These are phyloP conservation scores for Grammomys surdaster DNA, from an alignment of 2,113 vertebrate species.

Conservation along the genomic window DNA sequence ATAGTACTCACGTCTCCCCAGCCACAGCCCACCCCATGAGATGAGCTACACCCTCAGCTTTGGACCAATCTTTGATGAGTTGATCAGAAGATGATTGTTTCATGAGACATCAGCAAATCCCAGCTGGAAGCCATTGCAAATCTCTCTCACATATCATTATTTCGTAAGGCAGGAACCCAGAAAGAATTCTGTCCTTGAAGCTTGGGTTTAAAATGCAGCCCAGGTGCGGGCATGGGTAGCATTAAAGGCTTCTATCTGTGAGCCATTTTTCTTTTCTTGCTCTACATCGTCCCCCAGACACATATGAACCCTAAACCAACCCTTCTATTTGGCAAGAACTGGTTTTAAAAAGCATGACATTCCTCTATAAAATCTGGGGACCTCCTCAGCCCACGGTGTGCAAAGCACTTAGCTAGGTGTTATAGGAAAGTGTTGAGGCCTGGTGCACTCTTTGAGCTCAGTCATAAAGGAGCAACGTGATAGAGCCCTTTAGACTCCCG, in stretches of 20 bases:
- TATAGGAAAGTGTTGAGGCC: conserved; percentile 55
- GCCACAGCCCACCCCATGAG: neutral
- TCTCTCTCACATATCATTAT: neutral
- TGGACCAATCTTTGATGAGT: neutral
- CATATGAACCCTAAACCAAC: neutral
- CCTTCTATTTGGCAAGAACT: neutral
- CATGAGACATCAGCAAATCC: conserved; percentile 29
- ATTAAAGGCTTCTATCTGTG: neutral
- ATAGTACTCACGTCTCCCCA: too few relatives aligned
- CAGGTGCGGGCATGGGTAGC: neutral
- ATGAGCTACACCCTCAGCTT: neutral
- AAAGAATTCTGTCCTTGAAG: neutral
- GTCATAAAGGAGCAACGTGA: conserved; percentile 59
- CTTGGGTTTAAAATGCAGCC: neutral
- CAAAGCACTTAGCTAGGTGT: conserved; percentile 64
- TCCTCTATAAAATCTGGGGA: conserved; percentile 19
- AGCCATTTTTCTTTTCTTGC: neutral
- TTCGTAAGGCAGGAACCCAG: neutral
- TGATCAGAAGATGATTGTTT: neutral
- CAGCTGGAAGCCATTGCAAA: neutral
- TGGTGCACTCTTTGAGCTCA: neutral
- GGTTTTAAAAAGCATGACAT: conserved; percentile 6
- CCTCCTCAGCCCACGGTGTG: neutral
- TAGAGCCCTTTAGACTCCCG: conserved; percentile 30
- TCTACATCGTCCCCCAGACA: neutral